These are phyloP conservation scores for Atlantisia rogersi DNA, from an alignment of 2,113 vertebrate species.

Conservation along the genomic window DNA sequence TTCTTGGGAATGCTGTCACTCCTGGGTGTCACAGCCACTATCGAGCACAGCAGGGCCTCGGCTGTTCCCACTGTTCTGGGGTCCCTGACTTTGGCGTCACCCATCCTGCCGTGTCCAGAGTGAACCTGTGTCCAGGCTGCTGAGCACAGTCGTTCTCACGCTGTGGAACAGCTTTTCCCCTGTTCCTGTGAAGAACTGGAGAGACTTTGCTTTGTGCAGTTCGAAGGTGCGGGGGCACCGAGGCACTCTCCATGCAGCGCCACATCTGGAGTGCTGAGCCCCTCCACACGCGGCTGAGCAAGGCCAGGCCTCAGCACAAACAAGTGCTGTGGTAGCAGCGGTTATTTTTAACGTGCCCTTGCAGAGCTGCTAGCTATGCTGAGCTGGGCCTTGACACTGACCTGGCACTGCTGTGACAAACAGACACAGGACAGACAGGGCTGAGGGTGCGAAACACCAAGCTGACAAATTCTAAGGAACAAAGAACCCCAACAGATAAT, in stretches of 20 bases:
- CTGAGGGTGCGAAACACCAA: not conserved
- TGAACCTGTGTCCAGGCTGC: no score
- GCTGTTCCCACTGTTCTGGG: fast-evolving
- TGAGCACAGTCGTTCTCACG: fast-evolving
- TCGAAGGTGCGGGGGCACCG: fast-evolving
- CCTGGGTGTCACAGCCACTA: no score
- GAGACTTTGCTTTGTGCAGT: not conserved
- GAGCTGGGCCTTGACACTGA: not conserved
- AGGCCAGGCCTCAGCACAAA: not conserved
- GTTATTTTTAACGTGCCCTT: not conserved
- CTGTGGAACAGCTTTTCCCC: not conserved
- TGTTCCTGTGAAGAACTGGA: not conserved
- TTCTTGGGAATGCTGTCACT: not conserved
- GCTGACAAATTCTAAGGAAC: not conserved
- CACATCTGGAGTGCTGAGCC: not conserved
- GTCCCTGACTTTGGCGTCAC: not conserved
- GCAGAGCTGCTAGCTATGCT: not conserved
- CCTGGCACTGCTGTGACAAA: not conserved
- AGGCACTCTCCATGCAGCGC: no score
- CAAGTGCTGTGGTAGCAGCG: not conserved
- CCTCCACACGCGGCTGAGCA: not conserved
- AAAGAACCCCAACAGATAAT: not conserved
- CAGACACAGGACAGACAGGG: not conserved
- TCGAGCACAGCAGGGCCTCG: not conserved
- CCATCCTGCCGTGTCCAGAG: no score